Conservation (phyloP, 1,140 invertebrate species). For the Druon quercuslanigerum region DNA sequence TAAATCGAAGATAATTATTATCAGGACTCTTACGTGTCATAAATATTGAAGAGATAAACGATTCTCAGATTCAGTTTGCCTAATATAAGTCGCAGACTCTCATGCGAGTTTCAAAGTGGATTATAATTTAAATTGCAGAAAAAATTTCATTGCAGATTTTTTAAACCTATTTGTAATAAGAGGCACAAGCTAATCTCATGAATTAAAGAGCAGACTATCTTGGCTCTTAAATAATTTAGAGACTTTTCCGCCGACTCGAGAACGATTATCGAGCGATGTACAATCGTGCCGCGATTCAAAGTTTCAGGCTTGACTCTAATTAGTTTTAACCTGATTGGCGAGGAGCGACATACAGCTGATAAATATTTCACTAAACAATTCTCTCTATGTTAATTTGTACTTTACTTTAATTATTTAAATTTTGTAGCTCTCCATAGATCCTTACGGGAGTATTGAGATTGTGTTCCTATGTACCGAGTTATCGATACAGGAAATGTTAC, state of each 20-base stretch:
- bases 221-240: neutral
- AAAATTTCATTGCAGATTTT: no score
- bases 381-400: neutral
- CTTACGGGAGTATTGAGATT: neutral
- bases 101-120: no score
- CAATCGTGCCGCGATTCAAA: neutral
- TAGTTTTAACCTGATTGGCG: neutral
- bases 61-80: no score
- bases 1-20: no score
- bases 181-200: no score
- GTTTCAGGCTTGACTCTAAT: neutral
- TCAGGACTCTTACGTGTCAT: no score
- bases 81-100: no score
- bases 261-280: no score
- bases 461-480: constrained; percentile 27
- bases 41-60: no score
- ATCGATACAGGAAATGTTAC: constrained; percentile 57
- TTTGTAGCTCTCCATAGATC: neutral
- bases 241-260: neutral
- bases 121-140: no score
- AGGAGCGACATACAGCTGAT: neutral
- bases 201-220: no score
- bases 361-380: constrained; percentile 12
- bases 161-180: no score
- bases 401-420: neutral